Conservation (phyloP, 2,797 vertebrate genomes). For the Buphagus erythrorhynchus region DNA sequence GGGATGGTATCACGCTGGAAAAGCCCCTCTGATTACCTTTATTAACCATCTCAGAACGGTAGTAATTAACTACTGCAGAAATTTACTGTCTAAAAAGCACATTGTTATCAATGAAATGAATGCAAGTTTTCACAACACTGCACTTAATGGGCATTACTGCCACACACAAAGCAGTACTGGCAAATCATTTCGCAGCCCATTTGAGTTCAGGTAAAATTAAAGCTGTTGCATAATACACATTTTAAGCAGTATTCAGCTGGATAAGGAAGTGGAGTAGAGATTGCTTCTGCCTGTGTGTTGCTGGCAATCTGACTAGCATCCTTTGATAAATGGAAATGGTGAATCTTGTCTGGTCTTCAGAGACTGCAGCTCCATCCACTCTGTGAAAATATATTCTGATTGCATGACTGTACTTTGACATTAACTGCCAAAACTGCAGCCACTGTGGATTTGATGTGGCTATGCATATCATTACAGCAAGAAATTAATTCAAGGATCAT, state of each 20-base stretch:
- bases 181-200: background rate
- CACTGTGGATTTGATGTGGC: background rate
- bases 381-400: background rate
- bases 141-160: background rate
- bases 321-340: background rate
- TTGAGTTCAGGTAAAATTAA: background rate
- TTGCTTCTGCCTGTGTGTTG: background rate
- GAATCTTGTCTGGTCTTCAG: background rate
- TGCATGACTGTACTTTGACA: background rate
- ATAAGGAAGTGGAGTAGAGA: background rate
- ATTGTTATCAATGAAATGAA: slow-evolving; percentile 25
- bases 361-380: background rate
- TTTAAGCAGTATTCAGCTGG: background rate
- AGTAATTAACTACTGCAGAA: slow-evolving; percentile 45
- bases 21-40: slow-evolving; percentile 49
- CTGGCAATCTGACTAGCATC: background rate
- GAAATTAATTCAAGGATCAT: background rate
- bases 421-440: background rate
- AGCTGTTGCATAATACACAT: background rate
- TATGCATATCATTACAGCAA: background rate
- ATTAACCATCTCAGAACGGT: slow-evolving; percentile 27
- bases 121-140: background rate
- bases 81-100: slow-evolving; percentile 18
- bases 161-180: background rate
- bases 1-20: background rate